phyloP scores from a whole-genome alignment of 92 coral and sea anemone genomes.

The Parazoanthus atlanticus region DNA sequence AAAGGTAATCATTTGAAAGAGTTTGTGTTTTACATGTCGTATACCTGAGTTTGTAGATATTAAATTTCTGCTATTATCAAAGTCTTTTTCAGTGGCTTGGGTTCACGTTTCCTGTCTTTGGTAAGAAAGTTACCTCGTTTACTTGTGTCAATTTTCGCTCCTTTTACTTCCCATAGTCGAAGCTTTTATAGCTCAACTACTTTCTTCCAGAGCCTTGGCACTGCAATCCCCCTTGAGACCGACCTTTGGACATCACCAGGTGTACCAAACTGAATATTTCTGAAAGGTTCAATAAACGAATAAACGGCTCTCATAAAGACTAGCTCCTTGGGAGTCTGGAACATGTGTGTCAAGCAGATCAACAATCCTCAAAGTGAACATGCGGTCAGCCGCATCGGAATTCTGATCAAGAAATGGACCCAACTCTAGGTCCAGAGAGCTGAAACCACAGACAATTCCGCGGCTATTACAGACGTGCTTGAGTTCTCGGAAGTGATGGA shows the following conservation, averaged over 20 bases:
- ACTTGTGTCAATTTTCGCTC: background rate
- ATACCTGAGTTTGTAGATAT: no score
- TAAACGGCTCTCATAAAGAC: slow-evolving; percentile 16
- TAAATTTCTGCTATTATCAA: no score
- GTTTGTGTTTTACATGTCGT: no score
- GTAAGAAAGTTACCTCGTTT: no score
- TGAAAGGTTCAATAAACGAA: slow-evolving; percentile 18
- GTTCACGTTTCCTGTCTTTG: no score
- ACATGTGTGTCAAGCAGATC: slow-evolving; percentile 32
- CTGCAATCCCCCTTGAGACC: background rate
- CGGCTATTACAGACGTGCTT: slow-evolving; percentile 20
- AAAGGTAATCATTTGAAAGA: no score
- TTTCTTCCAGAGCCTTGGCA: slow-evolving; percentile 29
- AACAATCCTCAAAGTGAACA: slow-evolving; percentile 21
- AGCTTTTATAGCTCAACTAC: slow-evolving; percentile 27
- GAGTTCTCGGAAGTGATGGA: slow-evolving; percentile 27
- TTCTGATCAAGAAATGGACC: slow-evolving; percentile 51
- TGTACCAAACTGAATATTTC: slow-evolving; percentile 33
- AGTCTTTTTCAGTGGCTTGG: no score
- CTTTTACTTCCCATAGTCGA: background rate
- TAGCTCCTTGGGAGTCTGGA: slow-evolving; percentile 31
- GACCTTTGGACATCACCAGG: slow-evolving; percentile 40
- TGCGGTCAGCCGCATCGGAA: slow-evolving; percentile 50
- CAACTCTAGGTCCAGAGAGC: slow-evolving; percentile 36
- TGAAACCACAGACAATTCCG: slow-evolving; percentile 41